Base-by-base conservation (phyloP, 2,888 invertebrate genomes). In the Cheilosia pagana region DNA sequence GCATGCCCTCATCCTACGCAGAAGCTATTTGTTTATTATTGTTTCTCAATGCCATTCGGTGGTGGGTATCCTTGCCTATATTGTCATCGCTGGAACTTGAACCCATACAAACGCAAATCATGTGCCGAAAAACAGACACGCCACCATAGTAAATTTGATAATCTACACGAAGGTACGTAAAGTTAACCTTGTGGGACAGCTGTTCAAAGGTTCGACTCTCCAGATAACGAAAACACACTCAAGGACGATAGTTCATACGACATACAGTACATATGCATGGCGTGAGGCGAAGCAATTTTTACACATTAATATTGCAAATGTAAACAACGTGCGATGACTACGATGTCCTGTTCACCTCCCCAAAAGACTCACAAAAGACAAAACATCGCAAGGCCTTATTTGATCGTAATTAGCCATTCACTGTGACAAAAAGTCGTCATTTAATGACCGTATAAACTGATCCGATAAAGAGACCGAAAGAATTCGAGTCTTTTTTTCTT, bases 321-420 rank as follows among this genome's bases (percentile, higher is more conserved):
- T 53, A 55, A 35, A 31, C 55, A 57, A 57, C 19, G 35, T 35
- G 12, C 19, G n/a, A 16, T n/a, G 2, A 16, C 16, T 16, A 8
- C 4, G 12, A 35, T 19, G 19, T 31, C 41, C 35, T 35, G 12
- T 10, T 35, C 12, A 35, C 10, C 21, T 41, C 7, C 5, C 7
- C 25, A n/a, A 19, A 14, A 31, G 28, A 55, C 43, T 55, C 55
- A 67, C 43, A 53, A 41, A 45, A 28, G 4, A 12, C 23, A 14
- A 21, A 52, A 53, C 48, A 62, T 43, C 48, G 50, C 77, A 82
- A 78, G 72, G 67, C 62, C 67, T 67, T 21, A 16, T 50, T 62
- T 68, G 50, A 77, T 65, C 77, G 43, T 48, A 71, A 81, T 53
- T 52, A 72, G 45, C 77, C 68, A 59, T 72, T 67, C 41, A 55